Percentiles rank a stretch among this genome's conserved stretches.
These are phyloP conservation scores for Drosophila formosana DNA, from an alignment of 2,888 invertebrate species.

Conservation along the genomic window DNA sequence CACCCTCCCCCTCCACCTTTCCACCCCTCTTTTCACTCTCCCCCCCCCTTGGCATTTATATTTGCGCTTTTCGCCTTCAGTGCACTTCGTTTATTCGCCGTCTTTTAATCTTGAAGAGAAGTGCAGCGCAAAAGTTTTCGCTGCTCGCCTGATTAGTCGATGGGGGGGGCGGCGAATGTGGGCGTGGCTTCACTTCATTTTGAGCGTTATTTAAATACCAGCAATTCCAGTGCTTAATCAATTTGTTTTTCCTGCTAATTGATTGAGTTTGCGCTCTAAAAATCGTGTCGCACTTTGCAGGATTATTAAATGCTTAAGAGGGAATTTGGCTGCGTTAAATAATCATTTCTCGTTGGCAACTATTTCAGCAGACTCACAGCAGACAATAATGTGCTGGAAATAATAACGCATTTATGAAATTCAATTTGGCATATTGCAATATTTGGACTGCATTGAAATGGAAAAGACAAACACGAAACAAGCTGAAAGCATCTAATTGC, in stretches of 20 bases:
- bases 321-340: no score
- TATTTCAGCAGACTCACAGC: no score
- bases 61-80: not conserved
- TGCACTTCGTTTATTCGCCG: not conserved
- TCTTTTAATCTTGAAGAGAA: constrained; percentile 73
- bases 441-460: constrained; percentile 8
- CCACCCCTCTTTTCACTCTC: no score
- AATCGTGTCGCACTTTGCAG: no score
- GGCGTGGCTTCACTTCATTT: constrained; percentile 11
- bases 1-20: not conserved
- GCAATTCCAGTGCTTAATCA: not conserved
- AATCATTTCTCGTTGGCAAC: no score
- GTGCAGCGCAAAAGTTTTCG: constrained; percentile 63
- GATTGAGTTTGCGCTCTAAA: not conserved
- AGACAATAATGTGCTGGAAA: no score
- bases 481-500: not conserved
- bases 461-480: constrained; percentile 3
- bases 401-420: constrained; percentile 8
- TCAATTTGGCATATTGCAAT: constrained; percentile 19
- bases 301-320: no score
- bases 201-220: constrained; percentile 20
- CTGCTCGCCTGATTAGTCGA: constrained; percentile 63
- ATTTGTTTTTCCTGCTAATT: not conserved
- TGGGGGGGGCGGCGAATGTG: constrained; percentile 25
- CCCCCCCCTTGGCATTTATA: not conserved